phyloP scores from a whole-genome alignment of 2,888 invertebrate genomes.

The Lomographa bimaculata region DNA sequence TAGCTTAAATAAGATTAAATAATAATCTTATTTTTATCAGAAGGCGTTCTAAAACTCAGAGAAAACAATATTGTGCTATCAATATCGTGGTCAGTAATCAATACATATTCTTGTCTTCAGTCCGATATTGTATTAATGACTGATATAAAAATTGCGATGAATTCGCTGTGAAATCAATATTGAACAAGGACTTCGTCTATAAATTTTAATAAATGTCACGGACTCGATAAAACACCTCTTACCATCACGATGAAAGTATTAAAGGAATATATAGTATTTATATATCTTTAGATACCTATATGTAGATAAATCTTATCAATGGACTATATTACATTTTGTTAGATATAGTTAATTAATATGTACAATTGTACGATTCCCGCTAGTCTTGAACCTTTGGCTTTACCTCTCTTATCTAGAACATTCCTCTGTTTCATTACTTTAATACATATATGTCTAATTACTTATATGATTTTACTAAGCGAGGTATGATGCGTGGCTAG shows the following conservation, averaged over 20 bases:
- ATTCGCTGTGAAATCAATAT: no score
- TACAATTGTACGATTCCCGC: constrained; percentile 17
- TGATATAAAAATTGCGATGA: no score
- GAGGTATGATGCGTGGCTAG: constrained; percentile 15
- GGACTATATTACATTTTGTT: constrained; percentile 11
- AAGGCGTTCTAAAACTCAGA: no score
- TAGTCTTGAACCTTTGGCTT: constrained; percentile 18
- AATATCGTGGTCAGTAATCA: no score
- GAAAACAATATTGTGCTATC: no score
- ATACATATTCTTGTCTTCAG: no score
- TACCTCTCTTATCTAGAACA: constrained; percentile 16
- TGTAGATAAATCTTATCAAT: constrained; percentile 16
- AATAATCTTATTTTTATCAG: no score
- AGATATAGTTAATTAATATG: constrained; percentile 1
- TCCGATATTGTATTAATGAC: no score
- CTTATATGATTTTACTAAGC: constrained; percentile 1
- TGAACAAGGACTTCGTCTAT: no score
- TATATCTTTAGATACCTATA: constrained; percentile 6
- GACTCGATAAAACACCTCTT: constrained; percentile 2
- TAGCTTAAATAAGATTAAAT: no score
- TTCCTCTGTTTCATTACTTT: constrained; percentile 18
- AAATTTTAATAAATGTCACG: no score
- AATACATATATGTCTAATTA: not conserved
- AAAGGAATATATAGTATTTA: no score
- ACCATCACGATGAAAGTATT: constrained; percentile 1